Conservation (phyloP, 1,140 invertebrate genomes). For the Heliconius himera region DNA sequence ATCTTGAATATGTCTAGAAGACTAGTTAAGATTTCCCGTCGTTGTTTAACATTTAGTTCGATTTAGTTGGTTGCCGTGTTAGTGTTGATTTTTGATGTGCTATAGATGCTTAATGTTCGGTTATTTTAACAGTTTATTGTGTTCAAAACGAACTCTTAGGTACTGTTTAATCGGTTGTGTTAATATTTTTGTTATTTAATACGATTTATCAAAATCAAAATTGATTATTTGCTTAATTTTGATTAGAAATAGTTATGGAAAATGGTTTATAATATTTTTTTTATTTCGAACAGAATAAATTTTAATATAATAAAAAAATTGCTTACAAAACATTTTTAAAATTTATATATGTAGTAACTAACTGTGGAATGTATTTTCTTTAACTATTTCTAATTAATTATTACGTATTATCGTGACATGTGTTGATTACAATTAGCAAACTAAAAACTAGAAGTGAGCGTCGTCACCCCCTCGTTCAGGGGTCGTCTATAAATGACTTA, state of each 20-base stretch:
- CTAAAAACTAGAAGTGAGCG: background rate
- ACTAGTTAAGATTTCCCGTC: constrained; percentile 4
- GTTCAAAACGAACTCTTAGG: background rate
- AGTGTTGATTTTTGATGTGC: background rate
- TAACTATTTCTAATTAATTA: constrained; percentile 1
- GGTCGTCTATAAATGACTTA: no score
- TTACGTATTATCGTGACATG: background rate
- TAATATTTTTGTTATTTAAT: background rate
- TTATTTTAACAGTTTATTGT: background rate
- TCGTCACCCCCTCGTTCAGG: constrained; percentile 16
- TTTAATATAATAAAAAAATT: background rate
- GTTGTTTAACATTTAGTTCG: constrained; percentile 12
- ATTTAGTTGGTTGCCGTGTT: constrained; percentile 7
- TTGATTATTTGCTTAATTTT: background rate
- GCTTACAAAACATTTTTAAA: background rate
- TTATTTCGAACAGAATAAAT: background rate
- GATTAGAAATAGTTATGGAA: background rate
- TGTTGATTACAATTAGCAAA: background rate
- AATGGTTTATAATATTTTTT: background rate
- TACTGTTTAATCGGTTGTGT: constrained; percentile 6
- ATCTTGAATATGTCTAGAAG: background rate
- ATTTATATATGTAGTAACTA: background rate
- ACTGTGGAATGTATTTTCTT: background rate
- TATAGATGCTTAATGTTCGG: background rate
- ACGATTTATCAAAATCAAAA: background rate